Evolutionary conservation across 1,140 invertebrate species (phyloP).

Genomic region (Drosophila parvula): DNA sequence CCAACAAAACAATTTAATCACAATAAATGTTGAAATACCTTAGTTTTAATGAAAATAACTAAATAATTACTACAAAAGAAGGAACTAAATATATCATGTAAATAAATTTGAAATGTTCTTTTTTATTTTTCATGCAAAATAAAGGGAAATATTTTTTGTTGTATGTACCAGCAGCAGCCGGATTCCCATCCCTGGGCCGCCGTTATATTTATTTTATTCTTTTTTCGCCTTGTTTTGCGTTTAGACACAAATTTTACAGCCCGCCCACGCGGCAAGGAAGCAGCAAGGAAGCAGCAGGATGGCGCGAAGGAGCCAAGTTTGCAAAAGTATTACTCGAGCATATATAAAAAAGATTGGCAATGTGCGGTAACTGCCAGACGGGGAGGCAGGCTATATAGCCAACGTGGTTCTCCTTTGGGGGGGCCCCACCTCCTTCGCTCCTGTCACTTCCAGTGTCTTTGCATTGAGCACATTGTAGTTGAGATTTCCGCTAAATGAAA

Average conservation of each 20-base stretch:
- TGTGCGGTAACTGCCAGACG: conserved; percentile 49
- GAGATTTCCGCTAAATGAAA: conserved; percentile 76
- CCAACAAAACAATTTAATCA: no score
- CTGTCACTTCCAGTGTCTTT: conserved; percentile 39
- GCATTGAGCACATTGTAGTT: conserved; percentile 77
- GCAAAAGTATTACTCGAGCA: conserved; percentile 67
- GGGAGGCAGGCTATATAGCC: conserved; percentile 8
- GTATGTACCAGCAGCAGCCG: background rate
- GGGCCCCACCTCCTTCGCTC: background rate
- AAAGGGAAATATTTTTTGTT: background rate
- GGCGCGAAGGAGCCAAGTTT: conserved; percentile 45
- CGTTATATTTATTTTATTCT: conserved; percentile 52
- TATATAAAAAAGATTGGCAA: conserved; percentile 70
- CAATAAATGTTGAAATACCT: no score
- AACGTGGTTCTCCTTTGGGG: conserved; percentile 1
- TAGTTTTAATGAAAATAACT: no score
- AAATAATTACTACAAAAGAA: no score
- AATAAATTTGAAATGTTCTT: no score
- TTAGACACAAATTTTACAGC: conserved; percentile 79
- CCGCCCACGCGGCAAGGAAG: conserved; percentile 44
- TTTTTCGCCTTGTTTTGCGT: conserved; percentile 62
- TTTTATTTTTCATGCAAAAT: background rate
- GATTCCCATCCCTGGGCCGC: conserved; percentile 5
- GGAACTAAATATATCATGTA: no score
- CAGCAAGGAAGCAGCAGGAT: background rate